Conservation (phyloP, 1,140 invertebrate species). For the Drosophila ohnishii region DNA sequence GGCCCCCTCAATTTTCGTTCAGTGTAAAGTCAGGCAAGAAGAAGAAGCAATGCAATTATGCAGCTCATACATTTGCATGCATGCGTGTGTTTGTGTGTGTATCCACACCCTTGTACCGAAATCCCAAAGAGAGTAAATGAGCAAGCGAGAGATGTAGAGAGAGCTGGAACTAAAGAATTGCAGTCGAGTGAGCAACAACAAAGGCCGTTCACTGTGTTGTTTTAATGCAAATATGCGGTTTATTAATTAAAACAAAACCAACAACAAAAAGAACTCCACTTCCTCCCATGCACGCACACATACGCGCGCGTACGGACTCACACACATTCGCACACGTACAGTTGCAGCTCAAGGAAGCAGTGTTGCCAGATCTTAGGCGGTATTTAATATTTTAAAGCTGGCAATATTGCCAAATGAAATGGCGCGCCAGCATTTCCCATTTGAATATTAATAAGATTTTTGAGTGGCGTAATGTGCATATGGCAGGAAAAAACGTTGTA, state of each 20-base stretch:
- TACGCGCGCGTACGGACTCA: conserved; percentile 1
- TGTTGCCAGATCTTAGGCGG: conserved; percentile 61
- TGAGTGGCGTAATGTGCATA: conserved; percentile 50
- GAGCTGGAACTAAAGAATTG: conserved; percentile 36
- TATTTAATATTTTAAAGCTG: conserved; percentile 37
- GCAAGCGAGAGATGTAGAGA: conserved; percentile 11
- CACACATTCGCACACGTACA: conserved; percentile 55
- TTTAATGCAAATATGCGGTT: conserved; percentile 79
- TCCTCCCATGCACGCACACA: conserved; percentile 46
- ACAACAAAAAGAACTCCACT: conserved; percentile 59
- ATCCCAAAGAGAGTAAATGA: conserved; percentile 24
- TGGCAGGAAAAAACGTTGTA: conserved; percentile 58
- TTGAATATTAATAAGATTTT: conserved; percentile 60
- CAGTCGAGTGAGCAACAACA: conserved; percentile 74
- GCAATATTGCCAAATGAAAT: conserved; percentile 42
- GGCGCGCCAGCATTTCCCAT: conserved; percentile 65
- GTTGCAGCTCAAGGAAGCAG: conserved; percentile 49
- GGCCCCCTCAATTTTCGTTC: conserved; percentile 50
- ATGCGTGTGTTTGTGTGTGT: conserved; percentile 41
- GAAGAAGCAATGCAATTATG: conserved; percentile 70
- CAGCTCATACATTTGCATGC: conserved; percentile 41
- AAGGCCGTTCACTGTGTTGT: conserved; percentile 60
- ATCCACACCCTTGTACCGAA: conserved; percentile 69
- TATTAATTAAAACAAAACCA: conserved; percentile 78
- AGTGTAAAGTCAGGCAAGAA: conserved; percentile 54